Conservation (phyloP, 2,888 invertebrate species). For the Tenodera sinensis region DNA sequence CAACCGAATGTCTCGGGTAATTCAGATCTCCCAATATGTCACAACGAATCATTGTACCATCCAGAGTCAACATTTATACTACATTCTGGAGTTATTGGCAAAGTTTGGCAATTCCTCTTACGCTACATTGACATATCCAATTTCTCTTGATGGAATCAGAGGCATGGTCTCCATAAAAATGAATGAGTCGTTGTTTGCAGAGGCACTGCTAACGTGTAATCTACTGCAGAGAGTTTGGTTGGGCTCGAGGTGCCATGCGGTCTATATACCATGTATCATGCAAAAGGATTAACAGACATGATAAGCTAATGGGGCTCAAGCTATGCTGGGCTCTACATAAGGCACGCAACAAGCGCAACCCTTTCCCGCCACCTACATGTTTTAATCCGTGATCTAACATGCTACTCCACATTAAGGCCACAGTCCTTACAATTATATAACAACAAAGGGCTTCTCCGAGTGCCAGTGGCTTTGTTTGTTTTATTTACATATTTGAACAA, state of each 20-base stretch:
- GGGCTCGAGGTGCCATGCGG: not conserved
- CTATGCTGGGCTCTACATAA: not conserved
- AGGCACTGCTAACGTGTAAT: not conserved
- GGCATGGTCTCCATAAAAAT: not conserved
- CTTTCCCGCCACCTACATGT: not conserved
- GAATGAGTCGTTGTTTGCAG: not conserved
- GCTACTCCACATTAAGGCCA: not conserved
- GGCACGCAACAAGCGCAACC: not conserved
- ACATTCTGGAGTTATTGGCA: not conserved
- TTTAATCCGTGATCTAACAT: not conserved
- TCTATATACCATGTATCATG: not conserved
- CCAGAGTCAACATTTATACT: not conserved
- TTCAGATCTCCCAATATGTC: not conserved
- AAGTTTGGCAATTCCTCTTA: not conserved
- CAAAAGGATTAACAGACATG: not conserved
- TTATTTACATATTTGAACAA: not conserved
- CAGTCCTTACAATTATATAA: not conserved
- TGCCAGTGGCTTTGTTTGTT: not conserved
- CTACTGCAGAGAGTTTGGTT: not conserved
- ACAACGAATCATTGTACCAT: not conserved
- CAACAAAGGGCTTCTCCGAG: not conserved
- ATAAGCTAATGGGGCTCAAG: not conserved
- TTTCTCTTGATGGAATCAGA: not conserved
- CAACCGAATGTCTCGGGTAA: not conserved
- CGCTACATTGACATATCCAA: not conserved